Percentiles rank a stretch among this genome's conserved stretches.
Conservation (phyloP, 1,140 invertebrate species). For the Rhizoglyphus robini region DNA sequence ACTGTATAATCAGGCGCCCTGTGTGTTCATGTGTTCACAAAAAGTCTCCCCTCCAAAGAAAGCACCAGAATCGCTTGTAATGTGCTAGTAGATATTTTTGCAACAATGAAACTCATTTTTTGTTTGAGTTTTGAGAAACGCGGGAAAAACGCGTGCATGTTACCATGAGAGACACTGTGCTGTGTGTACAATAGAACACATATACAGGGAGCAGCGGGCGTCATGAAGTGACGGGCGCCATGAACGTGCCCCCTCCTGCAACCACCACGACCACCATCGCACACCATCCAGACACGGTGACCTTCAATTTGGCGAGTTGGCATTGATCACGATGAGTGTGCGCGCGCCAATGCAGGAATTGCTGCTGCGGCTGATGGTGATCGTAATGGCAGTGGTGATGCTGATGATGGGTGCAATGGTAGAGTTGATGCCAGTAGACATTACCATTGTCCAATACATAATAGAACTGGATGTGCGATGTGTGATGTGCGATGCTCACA, state of each 20-base stretch:
- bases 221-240: neutral
- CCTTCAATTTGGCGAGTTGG: constrained; percentile 7
- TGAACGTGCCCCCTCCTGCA: neutral
- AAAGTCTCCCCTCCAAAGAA: neutral
- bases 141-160: no score
- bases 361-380: neutral
- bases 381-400: neutral
- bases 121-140: no score
- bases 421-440: neutral
- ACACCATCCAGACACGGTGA: constrained; percentile 8
- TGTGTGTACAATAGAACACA: neutral
- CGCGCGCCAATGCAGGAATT: neutral
- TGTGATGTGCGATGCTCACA: neutral
- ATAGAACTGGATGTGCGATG: neutral
- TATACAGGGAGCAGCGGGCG: neutral
- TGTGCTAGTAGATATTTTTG: no score
- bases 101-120: no score
- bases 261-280: neutral
- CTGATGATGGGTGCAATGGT: neutral
- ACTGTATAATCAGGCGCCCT: neutral
- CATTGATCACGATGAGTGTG: constrained; percentile 5
- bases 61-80: no score
- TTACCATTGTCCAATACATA: neutral
- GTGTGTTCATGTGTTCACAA: neutral
- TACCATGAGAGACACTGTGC: no score